phyloP scores from a whole-genome alignment of 2,113 vertebrate species.

The Rhinichthys klamathensis region DNA sequence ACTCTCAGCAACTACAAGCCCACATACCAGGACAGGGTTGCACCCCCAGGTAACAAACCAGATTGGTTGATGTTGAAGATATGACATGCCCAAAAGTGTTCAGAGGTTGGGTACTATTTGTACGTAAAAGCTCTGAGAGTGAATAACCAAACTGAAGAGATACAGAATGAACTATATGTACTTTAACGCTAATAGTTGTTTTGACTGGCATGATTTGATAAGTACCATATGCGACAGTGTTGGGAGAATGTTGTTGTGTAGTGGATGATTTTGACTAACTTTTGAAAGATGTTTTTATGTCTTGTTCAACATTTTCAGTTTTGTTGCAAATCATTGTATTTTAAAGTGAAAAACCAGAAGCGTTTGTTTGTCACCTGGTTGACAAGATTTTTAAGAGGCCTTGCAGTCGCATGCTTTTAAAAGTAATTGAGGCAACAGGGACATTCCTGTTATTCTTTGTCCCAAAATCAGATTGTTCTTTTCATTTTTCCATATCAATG shows the following conservation, averaged over 20 bases:
- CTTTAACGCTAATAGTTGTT: neutral
- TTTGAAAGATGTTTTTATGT: neutral
- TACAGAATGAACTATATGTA: conserved; percentile 27
- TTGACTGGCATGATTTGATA: conserved; percentile 8
- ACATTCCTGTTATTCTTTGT: neutral
- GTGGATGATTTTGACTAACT: neutral
- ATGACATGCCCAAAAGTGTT: neutral
- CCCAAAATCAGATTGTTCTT: no score
- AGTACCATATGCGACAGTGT: neutral
- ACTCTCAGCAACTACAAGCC: conserved; percentile 91
- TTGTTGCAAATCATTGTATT: neutral
- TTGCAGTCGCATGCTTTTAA: neutral
- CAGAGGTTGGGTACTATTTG: neutral
- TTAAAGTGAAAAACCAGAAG: neutral
- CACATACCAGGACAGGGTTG: conserved; percentile 97
- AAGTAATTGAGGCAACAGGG: neutral
- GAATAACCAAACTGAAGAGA: neutral
- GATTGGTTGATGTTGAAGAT: neutral
- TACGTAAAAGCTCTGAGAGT: neutral
- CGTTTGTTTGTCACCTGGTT: neutral
- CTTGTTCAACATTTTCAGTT: neutral
- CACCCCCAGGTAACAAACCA: conserved; percentile 90
- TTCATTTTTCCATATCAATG: no score
- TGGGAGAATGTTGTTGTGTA: neutral
- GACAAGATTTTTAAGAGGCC: neutral